Evolutionary conservation across 2,888 invertebrate species (phyloP), one percentile per base, ranked within the genome.

Genomic region (Bellardia pandia): DNA sequence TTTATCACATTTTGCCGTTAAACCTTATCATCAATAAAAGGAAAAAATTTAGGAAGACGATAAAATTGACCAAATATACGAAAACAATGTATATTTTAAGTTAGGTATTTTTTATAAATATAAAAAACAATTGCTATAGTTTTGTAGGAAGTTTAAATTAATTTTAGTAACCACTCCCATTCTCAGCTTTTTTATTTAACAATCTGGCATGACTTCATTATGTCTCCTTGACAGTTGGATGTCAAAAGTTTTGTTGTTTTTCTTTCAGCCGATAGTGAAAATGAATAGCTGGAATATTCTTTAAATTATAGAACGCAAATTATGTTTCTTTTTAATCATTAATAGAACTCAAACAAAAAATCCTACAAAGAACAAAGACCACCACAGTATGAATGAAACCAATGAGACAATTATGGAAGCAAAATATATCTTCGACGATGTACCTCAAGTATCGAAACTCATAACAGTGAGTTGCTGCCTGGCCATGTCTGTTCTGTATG

Each of bases 401-500:
- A 86, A 86, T 30, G 72, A 85, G 48, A 81, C 81, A 3, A 33
- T n/a, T 7, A 82, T 82, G 71, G 75, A 69, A 7, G 64, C 77
- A 1, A 81, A 66, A 51, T 87, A 71, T 56, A 82, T 81, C 2
- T 85, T 86, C 45, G 77, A 53, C n/a, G 64, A 82, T 37, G 74
- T 85, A 42, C 77, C 86, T 13, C 45, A 37, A 11, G 40, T 86
- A 58, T 89, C 94, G 90, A 96, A 96, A 92, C 91, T 95, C 89
- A 94, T 95, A 90, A 96, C 97, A 75, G 94, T 97, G 90, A 93
- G 96, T 88, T 95, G 97, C 89, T 97, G 98, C 94, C 94, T 97
- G 89, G 94, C 96, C 86, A 94, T 98, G 90, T 96, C 98, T 13
- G 93, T 96, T 89, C 94, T 96, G 53, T 98, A 97, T 94, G 97